phyloP scores from a whole-genome alignment of 2,797 vertebrate genomes.

The Coregonus suidteri region DNA sequence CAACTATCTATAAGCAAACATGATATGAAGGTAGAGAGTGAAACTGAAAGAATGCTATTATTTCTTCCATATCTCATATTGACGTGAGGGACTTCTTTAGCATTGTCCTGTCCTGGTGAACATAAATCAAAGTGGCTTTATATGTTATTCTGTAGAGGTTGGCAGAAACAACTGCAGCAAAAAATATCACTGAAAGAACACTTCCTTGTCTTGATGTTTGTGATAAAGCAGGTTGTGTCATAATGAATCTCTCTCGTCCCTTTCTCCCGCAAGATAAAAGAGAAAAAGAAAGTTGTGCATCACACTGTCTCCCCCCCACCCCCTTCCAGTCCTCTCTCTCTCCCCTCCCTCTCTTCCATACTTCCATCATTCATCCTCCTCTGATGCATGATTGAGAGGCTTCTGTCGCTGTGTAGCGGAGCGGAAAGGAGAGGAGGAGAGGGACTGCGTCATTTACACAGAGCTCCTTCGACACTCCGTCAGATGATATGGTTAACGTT shows the following conservation, averaged over 20 bases:
- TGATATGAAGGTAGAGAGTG: neutral
- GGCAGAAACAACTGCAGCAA: neutral
- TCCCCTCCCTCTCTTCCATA: too few relatives aligned
- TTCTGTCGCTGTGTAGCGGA: neutral
- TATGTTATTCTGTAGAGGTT: neutral
- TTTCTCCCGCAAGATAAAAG: neutral
- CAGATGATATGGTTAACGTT: conserved; percentile 67
- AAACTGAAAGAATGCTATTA: neutral
- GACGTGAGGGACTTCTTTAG: neutral
- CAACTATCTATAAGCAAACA: neutral
- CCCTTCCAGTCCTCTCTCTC: too few relatives aligned
- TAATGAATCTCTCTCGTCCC: neutral
- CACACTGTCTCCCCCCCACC: too few relatives aligned
- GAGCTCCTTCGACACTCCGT: conserved; percentile 60
- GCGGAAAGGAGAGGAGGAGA: neutral
- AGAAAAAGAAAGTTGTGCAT: neutral
- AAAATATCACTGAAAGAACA: neutral
- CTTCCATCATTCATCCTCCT: conserved; percentile 24
- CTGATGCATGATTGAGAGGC: conserved; percentile 77
- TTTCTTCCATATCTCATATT: neutral
- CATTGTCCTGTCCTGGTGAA: neutral
- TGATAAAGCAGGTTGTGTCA: neutral
- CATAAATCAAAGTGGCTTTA: neutral
- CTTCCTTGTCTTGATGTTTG: neutral
- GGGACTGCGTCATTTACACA: conserved; percentile 66